Evolutionary conservation across 92 coral and sea anemone species (phyloP), one percentile per base, ranked within the genome.

Genomic region (Scolanthus callimorphus): DNA sequence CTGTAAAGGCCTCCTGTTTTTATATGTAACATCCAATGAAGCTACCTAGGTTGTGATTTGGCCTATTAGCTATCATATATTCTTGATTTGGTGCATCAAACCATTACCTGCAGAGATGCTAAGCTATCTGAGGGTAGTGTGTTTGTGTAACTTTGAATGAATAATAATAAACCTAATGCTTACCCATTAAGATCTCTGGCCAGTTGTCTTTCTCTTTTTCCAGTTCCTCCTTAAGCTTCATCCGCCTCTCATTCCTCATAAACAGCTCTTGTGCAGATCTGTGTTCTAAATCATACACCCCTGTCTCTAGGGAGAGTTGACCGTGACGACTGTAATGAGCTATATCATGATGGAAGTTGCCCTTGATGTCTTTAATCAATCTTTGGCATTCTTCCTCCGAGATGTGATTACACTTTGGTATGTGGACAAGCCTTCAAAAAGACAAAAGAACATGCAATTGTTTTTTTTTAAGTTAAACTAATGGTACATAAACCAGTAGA

Each of bases 231-330:
- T 37, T 76, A n/a, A 92, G 68, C 52, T 84, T 89, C 58, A 83
- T 73, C 44, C 88, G 78, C 67, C 98, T 70, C 57, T 92, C 98
- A 62, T 81, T 82, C 45, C 98, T 74, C 77, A 84, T 65, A 66
- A 92, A 89, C 30, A 92, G 85, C 56, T 92, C 98, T 49, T 84
- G 96, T 1, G 96, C 98, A 21, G 98, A 92, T 27, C 91, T 78
- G 41, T 92, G 86, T 43, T 89, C 98, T 39, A 89, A 58, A 55
- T 92, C 98, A 34, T 88, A 84, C 17, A 86, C 92, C 0, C 98
- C 98, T 1, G 91, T 77, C 62, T 92, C 98, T 55, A 88, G 73
- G 28, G 85, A 77, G 17, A 92, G 77, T 55, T 84, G 86, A 2
- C 98, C 98, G 38, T 92, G 90, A 26, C 89, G 80, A 39, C 90